Evolutionary conservation across 2,113 vertebrate species (phyloP).

Genomic region (Megaceryle torquata): DNA sequence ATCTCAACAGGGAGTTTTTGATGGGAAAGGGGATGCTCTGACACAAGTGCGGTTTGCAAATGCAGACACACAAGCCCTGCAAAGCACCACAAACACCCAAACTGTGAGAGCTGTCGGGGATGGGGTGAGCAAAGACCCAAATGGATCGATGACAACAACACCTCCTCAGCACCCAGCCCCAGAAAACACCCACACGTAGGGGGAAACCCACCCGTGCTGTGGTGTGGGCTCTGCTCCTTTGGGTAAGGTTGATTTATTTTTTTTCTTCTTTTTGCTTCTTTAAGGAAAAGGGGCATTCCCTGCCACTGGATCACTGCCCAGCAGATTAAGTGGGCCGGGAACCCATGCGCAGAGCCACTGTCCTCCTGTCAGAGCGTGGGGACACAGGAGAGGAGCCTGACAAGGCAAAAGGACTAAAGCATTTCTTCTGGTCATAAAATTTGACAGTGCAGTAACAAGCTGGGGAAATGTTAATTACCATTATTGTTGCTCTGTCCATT

Average conservation of each 20-base stretch:
- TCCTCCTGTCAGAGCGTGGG: neutral
- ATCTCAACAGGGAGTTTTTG: neutral
- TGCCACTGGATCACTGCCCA: neutral
- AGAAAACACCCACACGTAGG: accelerated
- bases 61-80: accelerated
- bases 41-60: accelerated
- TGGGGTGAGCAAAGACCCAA: neutral
- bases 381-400: neutral
- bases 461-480: slow-evolving; percentile 14
- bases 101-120: neutral
- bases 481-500: slow-evolving; percentile 3
- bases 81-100: neutral
- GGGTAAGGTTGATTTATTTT: accelerated
- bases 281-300: neutral
- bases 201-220: neutral
- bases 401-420: neutral
- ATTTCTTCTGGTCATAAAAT: neutral
- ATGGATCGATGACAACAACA: accelerated
- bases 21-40: neutral
- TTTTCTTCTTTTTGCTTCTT: neutral
- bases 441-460: neutral
- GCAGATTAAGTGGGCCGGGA: neutral
- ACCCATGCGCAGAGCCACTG: accelerated
- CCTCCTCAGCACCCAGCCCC: neutral
- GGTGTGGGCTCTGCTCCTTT: neutral